Percentiles rank a stretch among this genome's conserved stretches.
Conservation (phyloP, 2,797 vertebrate species). For the Erithacus rubecula region DNA sequence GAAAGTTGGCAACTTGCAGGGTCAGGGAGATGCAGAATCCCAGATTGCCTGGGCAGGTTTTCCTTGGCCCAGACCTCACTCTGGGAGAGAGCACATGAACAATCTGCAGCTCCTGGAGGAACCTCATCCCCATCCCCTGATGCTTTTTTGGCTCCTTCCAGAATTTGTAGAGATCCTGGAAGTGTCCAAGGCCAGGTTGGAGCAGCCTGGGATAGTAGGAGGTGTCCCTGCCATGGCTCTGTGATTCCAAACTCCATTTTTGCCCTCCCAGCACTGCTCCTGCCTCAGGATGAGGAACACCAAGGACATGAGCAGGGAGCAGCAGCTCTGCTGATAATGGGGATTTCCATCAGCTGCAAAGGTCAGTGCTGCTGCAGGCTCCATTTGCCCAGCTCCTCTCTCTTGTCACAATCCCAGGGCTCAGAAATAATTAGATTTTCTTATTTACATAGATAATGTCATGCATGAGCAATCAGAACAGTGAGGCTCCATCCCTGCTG, state of each 20-base stretch:
- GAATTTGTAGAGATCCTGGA: background rate
- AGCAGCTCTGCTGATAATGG: background rate
- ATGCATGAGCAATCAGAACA: background rate
- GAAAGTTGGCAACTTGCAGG: background rate
- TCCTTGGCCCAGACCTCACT: background rate
- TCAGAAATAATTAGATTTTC: conserved; percentile 8
- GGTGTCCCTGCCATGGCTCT: background rate
- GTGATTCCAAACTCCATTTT: background rate
- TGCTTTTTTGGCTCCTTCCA: background rate
- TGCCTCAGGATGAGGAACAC: background rate
- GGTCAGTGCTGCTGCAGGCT: background rate
- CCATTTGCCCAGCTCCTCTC: background rate
- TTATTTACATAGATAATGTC: background rate
- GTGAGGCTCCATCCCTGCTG: background rate
- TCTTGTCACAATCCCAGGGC: background rate
- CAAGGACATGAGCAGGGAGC: background rate
- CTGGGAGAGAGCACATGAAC: background rate
- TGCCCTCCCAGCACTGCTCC: background rate
- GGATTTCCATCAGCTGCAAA: background rate
- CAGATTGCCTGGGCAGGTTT: background rate
- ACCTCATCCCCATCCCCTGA: background rate
- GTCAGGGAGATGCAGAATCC: background rate
- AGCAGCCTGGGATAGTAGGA: fast-evolving
- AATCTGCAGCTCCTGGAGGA: background rate
- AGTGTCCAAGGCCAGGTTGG: background rate